Evolutionary conservation across 2,113 vertebrate genomes (phyloP), one percentile per base, ranked within the genome.

Genomic region (Pseudorectes ferrugineus): DNA sequence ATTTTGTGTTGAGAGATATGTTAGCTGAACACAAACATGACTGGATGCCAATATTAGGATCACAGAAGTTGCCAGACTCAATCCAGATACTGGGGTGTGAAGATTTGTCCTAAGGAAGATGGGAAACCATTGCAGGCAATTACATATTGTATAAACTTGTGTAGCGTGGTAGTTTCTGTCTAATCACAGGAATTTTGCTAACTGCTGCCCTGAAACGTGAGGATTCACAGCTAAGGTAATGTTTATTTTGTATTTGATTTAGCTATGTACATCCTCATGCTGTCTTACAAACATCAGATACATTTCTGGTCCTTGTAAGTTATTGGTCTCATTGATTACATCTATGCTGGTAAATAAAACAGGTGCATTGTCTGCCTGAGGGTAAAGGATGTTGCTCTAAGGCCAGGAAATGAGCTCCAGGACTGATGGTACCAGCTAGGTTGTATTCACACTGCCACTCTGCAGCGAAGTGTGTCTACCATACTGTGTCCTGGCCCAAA

Each of bases 401-500:
- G 46, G 16, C 14, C 15, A 12, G 31, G 43, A 81, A 91, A 85
- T 71, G 1, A 67, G n/a, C 13, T 78, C 40, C 1, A 1, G 57
- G 24, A n/a, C 35, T 52, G 45, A 35, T 67, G 26, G 11, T 22
- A 63, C 14, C 28, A 65, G 13, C 18, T 61, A 48, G 36, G 7
- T 45, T 78, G 26, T 7, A 25, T 57, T 72, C 24, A 72, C 18
- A 25, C 8, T 57, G 59, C 33, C 12, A 10, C 42, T 91, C 20
- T 57, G 55, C n/a, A 62, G 29, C 18, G 17, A 24, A 62, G 9
- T 42, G 12, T 66, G 33, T 23, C 57, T 88, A 15, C 19, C 19
- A 16, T 33, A 29, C 0, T 0, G 1, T 29, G 18, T 15, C n/a
- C 51, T 46, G 55, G 15, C 43, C 23, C 4, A 95, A 75, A 51